Evolutionary conservation across 2,113 vertebrate genomes (phyloP).

Genomic region (Larimichthys polyactis): DNA sequence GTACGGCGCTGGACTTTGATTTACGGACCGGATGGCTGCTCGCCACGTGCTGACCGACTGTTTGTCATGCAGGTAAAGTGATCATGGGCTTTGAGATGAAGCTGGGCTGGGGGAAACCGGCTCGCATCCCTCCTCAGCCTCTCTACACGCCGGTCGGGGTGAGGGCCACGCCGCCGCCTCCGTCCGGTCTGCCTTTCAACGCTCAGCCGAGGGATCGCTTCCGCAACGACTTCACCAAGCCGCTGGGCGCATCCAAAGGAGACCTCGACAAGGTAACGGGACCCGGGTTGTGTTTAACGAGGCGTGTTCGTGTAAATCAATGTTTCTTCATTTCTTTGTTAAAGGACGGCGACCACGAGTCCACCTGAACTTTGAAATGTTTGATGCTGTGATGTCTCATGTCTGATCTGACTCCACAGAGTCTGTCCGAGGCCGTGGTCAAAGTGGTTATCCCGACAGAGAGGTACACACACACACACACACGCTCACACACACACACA

Average conservation of each 20-base stretch:
- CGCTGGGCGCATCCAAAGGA: conserved; percentile 78
- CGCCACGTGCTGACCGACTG: too few relatives aligned
- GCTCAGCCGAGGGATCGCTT: conserved; percentile 86
- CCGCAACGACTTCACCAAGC: conserved; percentile 87
- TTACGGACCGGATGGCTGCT: background rate
- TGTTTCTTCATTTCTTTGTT: background rate
- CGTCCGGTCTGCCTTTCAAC: conserved; percentile 87
- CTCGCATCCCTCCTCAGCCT: conserved; percentile 86
- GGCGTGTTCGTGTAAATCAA: background rate
- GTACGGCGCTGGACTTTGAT: conserved; percentile 58
- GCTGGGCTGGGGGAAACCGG: conserved; percentile 88
- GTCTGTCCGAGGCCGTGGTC: conserved; percentile 89
- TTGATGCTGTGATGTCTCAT: too few relatives aligned
- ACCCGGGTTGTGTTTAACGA: background rate
- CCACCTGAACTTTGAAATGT: background rate
- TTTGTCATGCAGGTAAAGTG: conserved; percentile 79
- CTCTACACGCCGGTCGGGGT: conserved; percentile 86
- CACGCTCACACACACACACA: too few relatives aligned
- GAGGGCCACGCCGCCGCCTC: conserved; percentile 83
- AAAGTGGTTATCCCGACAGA: conserved; percentile 90
- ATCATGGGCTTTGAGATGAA: conserved; percentile 90
- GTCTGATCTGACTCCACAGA: conserved; percentile 89
- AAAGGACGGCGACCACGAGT: too few relatives aligned
- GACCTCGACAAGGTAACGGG: conserved; percentile 85
- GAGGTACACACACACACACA: conserved; percentile 70